Conservation (phyloP, 2,888 invertebrate species). For the Chrysolina haemoptera region DNA sequence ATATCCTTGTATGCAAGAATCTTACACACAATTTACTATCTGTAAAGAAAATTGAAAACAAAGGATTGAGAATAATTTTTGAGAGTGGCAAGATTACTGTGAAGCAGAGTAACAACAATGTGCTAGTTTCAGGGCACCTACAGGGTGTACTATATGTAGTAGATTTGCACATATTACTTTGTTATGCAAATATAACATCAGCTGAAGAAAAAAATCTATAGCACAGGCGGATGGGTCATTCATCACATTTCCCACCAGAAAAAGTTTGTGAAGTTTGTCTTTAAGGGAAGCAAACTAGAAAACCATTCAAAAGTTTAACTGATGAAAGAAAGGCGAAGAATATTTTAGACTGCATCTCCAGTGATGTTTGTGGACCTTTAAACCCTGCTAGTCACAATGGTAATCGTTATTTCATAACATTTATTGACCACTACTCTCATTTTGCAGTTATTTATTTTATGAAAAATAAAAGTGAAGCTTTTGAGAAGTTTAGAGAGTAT, state of each 20-base stretch:
- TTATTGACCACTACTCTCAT: slow-evolving; percentile 43
- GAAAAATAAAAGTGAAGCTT: slow-evolving; percentile 27
- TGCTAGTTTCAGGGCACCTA: no score
- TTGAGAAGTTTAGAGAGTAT: slow-evolving; percentile 38
- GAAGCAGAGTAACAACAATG: no score
- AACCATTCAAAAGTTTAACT: slow-evolving; percentile 13
- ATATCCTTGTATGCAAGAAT: slow-evolving; percentile 48
- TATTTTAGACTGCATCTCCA: slow-evolving; percentile 38
- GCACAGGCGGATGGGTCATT: slow-evolving; percentile 31
- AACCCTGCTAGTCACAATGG: slow-evolving; percentile 38
- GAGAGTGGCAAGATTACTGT: no score
- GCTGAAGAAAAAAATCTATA: no score
- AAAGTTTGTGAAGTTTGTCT: slow-evolving; percentile 33
- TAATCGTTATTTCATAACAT: slow-evolving; percentile 38
- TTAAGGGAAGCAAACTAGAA: slow-evolving; percentile 33
- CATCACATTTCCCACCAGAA: slow-evolving; percentile 25
- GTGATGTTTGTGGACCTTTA: slow-evolving; percentile 40
- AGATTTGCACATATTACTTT: no score
- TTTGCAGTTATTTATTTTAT: slow-evolving; percentile 34
- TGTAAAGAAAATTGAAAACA: slow-evolving; percentile 49
- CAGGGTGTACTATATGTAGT: no score
- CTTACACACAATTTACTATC: slow-evolving; percentile 49
- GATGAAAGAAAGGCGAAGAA: slow-evolving; percentile 34
- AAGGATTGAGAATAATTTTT: background rate
- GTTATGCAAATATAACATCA: no score